These are phyloP conservation scores for Apteryx mantelli DNA, from an alignment of 2,113 vertebrate genomes.

Conservation along the genomic window DNA sequence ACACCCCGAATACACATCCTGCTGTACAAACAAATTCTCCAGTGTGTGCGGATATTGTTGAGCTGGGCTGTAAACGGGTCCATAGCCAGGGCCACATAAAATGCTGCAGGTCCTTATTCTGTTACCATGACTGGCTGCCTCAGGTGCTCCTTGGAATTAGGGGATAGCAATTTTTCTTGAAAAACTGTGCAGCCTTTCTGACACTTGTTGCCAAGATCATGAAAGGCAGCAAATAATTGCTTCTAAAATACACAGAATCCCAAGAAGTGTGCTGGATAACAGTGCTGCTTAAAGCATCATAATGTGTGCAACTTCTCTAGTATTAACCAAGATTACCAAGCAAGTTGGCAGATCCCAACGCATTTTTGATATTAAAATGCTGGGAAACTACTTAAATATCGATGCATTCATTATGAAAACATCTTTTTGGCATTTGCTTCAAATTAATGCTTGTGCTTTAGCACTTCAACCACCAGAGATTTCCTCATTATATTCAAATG, in stretches of 20 bases:
- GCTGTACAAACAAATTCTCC: neutral
- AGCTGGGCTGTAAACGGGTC: neutral
- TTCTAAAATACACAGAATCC: neutral
- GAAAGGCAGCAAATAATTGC: neutral
- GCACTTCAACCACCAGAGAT: neutral
- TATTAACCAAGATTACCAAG: neutral
- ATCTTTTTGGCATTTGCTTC: conserved; percentile 49
- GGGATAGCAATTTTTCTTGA: neutral
- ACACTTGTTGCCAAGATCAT: neutral
- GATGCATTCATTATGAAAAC: neutral
- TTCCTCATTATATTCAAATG: conserved; percentile 11
- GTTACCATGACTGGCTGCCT: neutral
- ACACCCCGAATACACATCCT: neutral
- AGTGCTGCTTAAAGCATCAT: neutral
- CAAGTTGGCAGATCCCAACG: neutral
- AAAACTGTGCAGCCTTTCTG: neutral
- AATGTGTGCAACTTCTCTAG: neutral
- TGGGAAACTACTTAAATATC: conserved; percentile 3
- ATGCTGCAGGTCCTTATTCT: neutral
- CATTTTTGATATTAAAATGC: conserved; percentile 32
- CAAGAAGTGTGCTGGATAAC: neutral
- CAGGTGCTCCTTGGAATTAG: neutral
- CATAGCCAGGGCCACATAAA: neutral
- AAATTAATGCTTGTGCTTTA: conserved; percentile 15
- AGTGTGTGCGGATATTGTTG: neutral